Evolutionary conservation across 2,797 vertebrate genomes (phyloP).

Genomic region (Yasuhikotakia modesta): DNA sequence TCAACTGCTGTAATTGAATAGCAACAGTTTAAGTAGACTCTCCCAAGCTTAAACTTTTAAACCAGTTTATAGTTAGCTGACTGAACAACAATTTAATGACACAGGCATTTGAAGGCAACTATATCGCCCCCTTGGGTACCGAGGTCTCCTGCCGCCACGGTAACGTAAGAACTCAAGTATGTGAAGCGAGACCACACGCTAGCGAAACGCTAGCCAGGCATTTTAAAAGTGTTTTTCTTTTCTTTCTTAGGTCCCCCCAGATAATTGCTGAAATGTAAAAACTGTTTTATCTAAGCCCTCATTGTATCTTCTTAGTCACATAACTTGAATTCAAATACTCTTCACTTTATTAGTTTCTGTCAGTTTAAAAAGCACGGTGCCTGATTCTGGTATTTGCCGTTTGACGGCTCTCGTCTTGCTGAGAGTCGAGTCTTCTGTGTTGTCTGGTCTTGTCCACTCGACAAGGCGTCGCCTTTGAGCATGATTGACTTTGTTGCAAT

Average conservation of each 20-base stretch:
- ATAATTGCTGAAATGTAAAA: neutral
- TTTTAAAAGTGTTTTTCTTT: neutral
- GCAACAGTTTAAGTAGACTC: neutral
- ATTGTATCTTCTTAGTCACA: constrained; percentile 65
- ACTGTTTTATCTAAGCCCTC: constrained; percentile 64
- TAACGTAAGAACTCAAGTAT: neutral
- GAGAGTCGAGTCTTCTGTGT: constrained; percentile 21
- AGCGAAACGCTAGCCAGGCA: neutral
- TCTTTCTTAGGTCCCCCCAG: neutral
- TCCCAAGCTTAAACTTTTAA: neutral
- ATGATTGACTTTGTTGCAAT: neutral
- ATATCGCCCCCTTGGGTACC: neutral
- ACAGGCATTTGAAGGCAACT: constrained; percentile 6
- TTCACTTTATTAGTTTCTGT: constrained; percentile 71
- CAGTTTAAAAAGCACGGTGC: constrained; percentile 55
- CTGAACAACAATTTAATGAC: neutral
- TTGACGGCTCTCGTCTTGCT: constrained; percentile 67
- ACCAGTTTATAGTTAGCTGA: neutral
- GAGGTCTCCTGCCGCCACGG: neutral
- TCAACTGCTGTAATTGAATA: neutral
- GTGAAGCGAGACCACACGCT: constrained; percentile 1
- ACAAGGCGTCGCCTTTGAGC: constrained; percentile 26
- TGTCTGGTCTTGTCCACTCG: constrained; percentile 41
- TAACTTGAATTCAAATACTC: constrained; percentile 52
- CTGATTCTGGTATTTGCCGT: constrained; percentile 69